A percentile compares a stretch with the other conserved stretches of the same genome.
Conservation (phyloP, 2,113 vertebrate species). For the Myxocyprinus asiaticus region DNA sequence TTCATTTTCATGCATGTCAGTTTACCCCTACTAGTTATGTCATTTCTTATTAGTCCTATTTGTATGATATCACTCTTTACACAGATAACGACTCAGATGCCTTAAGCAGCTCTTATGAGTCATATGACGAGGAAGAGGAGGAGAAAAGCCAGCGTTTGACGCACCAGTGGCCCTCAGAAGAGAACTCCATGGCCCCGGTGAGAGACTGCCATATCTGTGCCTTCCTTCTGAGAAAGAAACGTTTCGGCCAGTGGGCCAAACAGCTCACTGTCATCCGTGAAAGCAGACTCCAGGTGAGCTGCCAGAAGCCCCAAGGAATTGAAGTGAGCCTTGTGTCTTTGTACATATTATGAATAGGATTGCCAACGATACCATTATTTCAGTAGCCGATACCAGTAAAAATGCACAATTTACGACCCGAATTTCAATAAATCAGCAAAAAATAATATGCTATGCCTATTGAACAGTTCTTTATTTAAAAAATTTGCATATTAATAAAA, state of each 20-base stretch:
- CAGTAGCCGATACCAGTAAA: too few species aligned
- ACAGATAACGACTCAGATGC: slow-evolving; percentile 96
- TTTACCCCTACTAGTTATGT: background rate
- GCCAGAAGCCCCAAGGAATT: background rate
- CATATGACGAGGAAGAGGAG: slow-evolving; percentile 95
- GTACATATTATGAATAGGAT: too few species aligned
- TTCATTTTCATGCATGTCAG: background rate
- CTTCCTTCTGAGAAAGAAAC: slow-evolving; percentile 94
- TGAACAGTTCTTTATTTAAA: too few species aligned
- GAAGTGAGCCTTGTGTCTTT: background rate
- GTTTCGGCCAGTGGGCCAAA: slow-evolving; percentile 97
- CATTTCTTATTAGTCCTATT: slow-evolving; percentile 1
- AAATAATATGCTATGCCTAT: too few species aligned
- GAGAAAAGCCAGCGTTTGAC: slow-evolving; percentile 84
- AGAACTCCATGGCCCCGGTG: slow-evolving; percentile 85
- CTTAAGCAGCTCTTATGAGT: slow-evolving; percentile 96
- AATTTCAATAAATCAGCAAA: too few species aligned
- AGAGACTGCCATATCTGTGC: slow-evolving; percentile 92
- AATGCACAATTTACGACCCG: too few species aligned
- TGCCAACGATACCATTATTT: too few species aligned
- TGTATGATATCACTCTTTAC: background rate
- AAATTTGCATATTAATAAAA: too few species aligned
- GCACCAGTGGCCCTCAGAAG: slow-evolving; percentile 88
- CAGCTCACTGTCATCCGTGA: slow-evolving; percentile 92
- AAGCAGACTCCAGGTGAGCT: slow-evolving; percentile 87